Percentiles rank a stretch among this genome's conserved stretches.
Conservation (phyloP, 2,113 vertebrate species). For the Gymnarchus niloticus region DNA sequence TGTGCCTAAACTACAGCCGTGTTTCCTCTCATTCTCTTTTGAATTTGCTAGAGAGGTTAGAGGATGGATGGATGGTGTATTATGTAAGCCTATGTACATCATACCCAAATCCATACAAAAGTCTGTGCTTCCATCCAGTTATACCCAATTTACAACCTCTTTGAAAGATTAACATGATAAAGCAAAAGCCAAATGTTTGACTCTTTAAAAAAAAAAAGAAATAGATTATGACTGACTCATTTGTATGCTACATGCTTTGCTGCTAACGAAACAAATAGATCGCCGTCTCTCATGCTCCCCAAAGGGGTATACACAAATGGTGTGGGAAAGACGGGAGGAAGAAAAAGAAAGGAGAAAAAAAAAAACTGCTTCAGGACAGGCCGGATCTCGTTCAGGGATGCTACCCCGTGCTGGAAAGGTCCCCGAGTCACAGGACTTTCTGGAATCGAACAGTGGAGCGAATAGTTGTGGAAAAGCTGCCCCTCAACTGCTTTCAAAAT, state of each 20-base stretch:
- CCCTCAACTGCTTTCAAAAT: too few species aligned
- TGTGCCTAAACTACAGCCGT: slow-evolving; percentile 83
- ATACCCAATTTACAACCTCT: background rate
- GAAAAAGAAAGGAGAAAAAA: background rate
- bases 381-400: background rate
- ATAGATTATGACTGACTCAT: background rate
- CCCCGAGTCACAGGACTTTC: background rate
- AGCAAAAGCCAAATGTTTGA: background rate
- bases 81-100: slow-evolving; percentile 21
- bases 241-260: background rate
- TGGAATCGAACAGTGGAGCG: background rate
- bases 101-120: slow-evolving; percentile 42
- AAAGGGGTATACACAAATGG: background rate
- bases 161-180: background rate
- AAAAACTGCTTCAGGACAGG: background rate
- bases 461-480: too few species aligned
- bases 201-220: background rate
- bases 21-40: slow-evolving; percentile 52
- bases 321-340: too few species aligned
- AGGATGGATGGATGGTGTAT: slow-evolving; percentile 12
- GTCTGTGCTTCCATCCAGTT: background rate
- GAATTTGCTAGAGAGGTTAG: too few species aligned
- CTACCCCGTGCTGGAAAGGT: background rate
- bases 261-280: background rate
- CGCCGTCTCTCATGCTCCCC: background rate